phyloP scores from a whole-genome alignment of 2,113 vertebrate species.

The Aptenodytes patagonicus region DNA sequence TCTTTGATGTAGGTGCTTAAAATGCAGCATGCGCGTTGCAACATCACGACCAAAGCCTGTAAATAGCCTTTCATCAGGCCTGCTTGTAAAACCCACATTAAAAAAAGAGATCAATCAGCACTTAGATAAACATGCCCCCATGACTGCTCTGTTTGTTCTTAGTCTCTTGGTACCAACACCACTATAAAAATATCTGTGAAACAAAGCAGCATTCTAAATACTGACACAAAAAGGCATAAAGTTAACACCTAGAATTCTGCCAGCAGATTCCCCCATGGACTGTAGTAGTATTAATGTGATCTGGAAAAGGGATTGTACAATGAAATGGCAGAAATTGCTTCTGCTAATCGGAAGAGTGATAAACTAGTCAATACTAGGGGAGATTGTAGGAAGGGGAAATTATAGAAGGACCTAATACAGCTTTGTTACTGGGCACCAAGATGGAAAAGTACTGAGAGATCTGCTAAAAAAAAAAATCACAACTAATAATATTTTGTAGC shows the following conservation, averaged over 20 bases:
- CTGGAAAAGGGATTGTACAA: background rate
- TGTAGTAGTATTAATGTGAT: background rate
- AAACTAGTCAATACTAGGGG: background rate
- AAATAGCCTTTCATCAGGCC: conserved; percentile 15
- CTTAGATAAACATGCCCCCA: conserved; percentile 13
- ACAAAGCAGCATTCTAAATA: background rate
- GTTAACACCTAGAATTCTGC: conserved; percentile 23
- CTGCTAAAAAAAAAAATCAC: background rate
- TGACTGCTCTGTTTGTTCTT: conserved; percentile 1
- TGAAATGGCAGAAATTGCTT: background rate
- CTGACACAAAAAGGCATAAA: background rate
- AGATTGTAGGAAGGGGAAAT: background rate
- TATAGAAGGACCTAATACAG: background rate
- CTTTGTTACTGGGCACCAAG: background rate
- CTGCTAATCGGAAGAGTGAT: background rate
- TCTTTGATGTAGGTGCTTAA: background rate
- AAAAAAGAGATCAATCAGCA: conserved; percentile 1
- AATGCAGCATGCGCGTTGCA: background rate
- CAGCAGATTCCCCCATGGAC: background rate
- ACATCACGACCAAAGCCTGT: background rate
- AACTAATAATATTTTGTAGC: background rate
- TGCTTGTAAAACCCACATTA: conserved; percentile 10
- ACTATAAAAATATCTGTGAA: conserved; percentile 31
- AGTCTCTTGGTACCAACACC: background rate
- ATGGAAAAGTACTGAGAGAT: background rate